Conservation (phyloP, 1,140 invertebrate species). For the Rhopalosiphum padi region DNA sequence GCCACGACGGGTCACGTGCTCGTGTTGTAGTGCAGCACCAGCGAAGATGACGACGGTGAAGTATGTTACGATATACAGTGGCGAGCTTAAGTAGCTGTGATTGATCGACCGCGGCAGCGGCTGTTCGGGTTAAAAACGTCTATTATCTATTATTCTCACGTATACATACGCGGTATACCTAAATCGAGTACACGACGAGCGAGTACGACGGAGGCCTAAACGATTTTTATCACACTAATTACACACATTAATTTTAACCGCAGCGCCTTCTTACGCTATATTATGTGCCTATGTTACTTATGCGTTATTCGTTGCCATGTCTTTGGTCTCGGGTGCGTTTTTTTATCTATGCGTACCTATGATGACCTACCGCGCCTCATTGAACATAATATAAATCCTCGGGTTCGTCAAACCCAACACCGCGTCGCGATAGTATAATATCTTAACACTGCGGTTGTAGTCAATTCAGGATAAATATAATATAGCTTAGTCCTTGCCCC, state of each 20-base stretch:
- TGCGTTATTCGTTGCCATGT: not conserved
- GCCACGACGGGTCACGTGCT: slow-evolving; percentile 1
- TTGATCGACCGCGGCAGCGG: not conserved
- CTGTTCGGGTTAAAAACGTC: not conserved
- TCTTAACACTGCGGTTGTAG: too few species aligned
- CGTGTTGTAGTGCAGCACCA: not conserved
- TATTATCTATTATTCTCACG: not conserved
- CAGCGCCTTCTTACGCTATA: not conserved
- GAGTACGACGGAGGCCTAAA: not conserved
- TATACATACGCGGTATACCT: not conserved
- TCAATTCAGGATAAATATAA: too few species aligned
- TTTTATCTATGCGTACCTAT: not conserved
- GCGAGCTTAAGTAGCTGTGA: slow-evolving; percentile 4
- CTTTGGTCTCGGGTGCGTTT: not conserved
- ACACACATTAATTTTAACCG: not conserved
- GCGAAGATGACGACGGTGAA: too few species aligned
- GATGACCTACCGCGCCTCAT: not conserved
- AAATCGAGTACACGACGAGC: not conserved
- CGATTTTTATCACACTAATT: slow-evolving; percentile 6
- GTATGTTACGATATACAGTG: not conserved
- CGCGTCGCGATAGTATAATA: not conserved
- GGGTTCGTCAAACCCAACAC: not conserved
- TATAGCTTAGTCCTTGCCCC: too few species aligned
- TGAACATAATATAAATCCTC: not conserved
- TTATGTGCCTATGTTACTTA: not conserved